Percentiles rank a stretch among this genome's conserved stretches.
phyloP scores from a whole-genome alignment of 2,113 vertebrate genomes.

The Circaetus cinerascens region DNA sequence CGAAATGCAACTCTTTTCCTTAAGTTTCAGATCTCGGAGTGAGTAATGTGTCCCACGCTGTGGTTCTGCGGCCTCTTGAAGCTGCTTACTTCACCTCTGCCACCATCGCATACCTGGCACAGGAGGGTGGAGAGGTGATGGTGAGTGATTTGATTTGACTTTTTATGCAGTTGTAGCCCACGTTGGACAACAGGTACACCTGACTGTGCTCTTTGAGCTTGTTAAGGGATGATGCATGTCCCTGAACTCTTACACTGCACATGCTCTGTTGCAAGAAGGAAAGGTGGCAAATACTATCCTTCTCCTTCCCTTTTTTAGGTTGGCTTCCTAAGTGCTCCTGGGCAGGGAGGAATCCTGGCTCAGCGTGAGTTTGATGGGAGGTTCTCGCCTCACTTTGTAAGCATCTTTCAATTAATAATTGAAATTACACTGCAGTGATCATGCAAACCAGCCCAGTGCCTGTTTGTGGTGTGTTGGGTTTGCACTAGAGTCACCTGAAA shows the following conservation, averaged over 20 bases:
- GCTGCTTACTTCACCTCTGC: conserved; percentile 80
- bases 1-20: not conserved
- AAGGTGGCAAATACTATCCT: not conserved
- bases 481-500: not conserved
- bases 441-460: not conserved
- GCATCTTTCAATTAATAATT: not conserved
- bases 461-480: not conserved
- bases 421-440: not conserved
- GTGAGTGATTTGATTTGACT: conserved; percentile 54
- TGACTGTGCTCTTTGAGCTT: not conserved
- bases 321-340: conserved; percentile 87
- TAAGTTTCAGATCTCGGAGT: conserved; percentile 73
- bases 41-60: conserved; percentile 87
- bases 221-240: not conserved
- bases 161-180: not conserved
- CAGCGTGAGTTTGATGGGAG: conserved; percentile 87
- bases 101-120: conserved; percentile 83
- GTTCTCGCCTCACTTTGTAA: conserved; percentile 89
- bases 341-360: conserved; percentile 88
- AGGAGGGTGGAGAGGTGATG: conserved; percentile 85
- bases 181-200: too few relatives aligned
- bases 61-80: conserved; percentile 71
- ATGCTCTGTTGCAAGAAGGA: not conserved
- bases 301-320: conserved; percentile 61
- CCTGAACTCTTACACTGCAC: not conserved